Evolutionary conservation across 2,888 invertebrate species (phyloP), one percentile per base, ranked within the genome.

Genomic region (Hedya salicella): DNA sequence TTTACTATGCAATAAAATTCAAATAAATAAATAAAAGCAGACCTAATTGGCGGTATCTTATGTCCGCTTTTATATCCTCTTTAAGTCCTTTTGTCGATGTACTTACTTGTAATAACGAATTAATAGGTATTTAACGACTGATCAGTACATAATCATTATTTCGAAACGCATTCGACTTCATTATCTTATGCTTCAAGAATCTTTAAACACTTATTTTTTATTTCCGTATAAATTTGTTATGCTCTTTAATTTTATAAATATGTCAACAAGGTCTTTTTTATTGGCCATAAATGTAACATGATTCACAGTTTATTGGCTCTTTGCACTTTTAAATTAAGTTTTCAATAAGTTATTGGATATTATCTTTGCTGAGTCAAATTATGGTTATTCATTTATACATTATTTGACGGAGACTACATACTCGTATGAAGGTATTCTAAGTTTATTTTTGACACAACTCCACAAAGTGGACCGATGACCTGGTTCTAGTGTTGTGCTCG

Each of bases 191-290:
- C 1, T 6, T 3, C 4, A 25, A 25, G 25, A 25, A 25, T 25
- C 21, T 30, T 17, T 14, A 14, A 3, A 21, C 36, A 16, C 50
- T 25, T 42, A 50, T 40, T 17, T 61, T 49, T 61, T 42, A 50
- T 50, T 16, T 16, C 11, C 40, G n/a, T 50, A 14, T 14, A 61
- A 17, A 63, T 56, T 39, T 21, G 64, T 40, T 17, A 32, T 40
- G 17, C 60, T 69, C 68, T 70, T 73, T 69, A 73, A 72, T 75
- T 72, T 71, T 70, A 72, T 70, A 74, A 73, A 72, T 70, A 69
- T 76, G 73, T 73, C 75, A 70, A 72, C 70, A 54, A 65, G 46
- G 69, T 64, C 59, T 62, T 69, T 64, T 75, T 76, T 76, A 76
- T 75, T 70, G 70, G 66, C 71, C 72, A 72, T 75, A 72, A 72